Evolutionary conservation across 1,140 invertebrate genomes (phyloP), one percentile per base, ranked within the genome.

Genomic region (Ostrea denselamellosa): DNA sequence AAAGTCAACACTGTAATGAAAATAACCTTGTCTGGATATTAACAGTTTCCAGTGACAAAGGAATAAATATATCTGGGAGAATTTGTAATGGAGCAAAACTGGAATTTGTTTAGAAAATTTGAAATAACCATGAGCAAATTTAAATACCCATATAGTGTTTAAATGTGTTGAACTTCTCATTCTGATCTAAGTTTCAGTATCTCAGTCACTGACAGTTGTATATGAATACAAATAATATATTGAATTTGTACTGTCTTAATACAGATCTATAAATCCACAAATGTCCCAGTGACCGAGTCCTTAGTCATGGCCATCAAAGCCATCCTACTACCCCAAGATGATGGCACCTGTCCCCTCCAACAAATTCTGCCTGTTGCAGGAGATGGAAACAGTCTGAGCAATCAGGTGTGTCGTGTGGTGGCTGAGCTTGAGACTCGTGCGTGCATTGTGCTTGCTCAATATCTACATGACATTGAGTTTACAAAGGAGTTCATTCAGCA

Each of bases 401-500:
- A 94, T 88, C 92, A 93, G 85, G 88, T 93, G 25, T 94, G 93
- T 85, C 90, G 95, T 19, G 92, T 95, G 19, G 88, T 95, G 34
- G 93, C 94, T 1, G 95, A 95, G 91, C 93, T 95, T 52, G 88
- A 93, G 88, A 94, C 94, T 8, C 89, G 94, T 28, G 93, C 94
- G 0, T 93, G 93, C 87, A 93, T 93, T 89, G 93, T 95, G 44
- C 89, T 95, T 44, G 90, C 94, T 0, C 89, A 90, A 22, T 93
- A 94, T 88, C 86, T 95, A 51, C 90, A 93, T 34, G 92, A 95
- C 86, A 86, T 93, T 12, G 89, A 92, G 44, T 95, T 95, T 88
- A 91, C 93, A 9, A 92, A 92, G 81, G 90, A 93, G 25, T 95
- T 95, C 90, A 93, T 95, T 54, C 90, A 92, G 85, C 89, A 93